Percentiles rank a stretch among this genome's conserved stretches.
Evolutionary conservation across 2,888 invertebrate genomes (phyloP).

Genomic region (Diachrysia chrysitis): DNA sequence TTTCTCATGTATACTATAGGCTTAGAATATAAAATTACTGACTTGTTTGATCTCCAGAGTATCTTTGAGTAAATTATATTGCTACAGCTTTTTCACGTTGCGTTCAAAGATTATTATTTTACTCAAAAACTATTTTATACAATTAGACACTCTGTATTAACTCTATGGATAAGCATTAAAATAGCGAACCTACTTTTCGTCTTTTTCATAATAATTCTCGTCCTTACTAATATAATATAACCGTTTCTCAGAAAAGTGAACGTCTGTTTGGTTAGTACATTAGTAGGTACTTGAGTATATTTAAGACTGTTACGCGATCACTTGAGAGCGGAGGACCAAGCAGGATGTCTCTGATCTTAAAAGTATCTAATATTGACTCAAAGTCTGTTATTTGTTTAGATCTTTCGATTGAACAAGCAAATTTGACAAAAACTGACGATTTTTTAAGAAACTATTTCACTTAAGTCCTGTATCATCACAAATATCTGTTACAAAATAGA

Average conservation of each 20-base stretch:
- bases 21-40: no score
- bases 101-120: no score
- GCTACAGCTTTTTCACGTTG: no score
- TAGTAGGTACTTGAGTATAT: background rate
- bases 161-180: no score
- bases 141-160: no score
- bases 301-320: slow-evolving; percentile 1
- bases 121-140: no score
- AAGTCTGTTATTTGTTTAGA: background rate
- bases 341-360: background rate
- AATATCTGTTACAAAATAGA: background rate
- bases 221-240: no score
- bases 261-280: background rate
- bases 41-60: no score
- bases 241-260: background rate
- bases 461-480: background rate
- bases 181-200: background rate
- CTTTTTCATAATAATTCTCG: background rate
- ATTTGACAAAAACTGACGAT: background rate
- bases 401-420: background rate
- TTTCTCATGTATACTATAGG: no score
- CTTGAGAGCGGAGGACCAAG: background rate
- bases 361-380: background rate
- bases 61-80: no score
- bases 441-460: background rate